Conservation (phyloP, 2,797 vertebrate species). For the Emys orbicularis region DNA sequence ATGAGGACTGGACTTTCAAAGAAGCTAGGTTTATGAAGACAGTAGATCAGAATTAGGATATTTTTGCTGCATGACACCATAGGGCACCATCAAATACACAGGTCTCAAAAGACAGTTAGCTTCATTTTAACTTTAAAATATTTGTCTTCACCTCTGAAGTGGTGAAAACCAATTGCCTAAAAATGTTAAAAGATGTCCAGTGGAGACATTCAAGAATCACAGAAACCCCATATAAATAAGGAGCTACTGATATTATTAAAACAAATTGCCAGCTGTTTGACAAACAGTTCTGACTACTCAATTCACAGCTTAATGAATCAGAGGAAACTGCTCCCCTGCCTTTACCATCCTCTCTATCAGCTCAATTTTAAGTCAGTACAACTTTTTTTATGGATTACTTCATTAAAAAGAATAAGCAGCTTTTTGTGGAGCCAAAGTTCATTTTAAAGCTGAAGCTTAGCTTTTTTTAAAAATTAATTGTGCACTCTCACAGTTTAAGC, state of each 20-base stretch:
- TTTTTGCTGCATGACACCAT: background rate
- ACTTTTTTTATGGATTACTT: background rate
- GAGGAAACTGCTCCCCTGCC: background rate
- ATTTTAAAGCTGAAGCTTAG: background rate
- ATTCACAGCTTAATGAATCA: slow-evolving; percentile 22
- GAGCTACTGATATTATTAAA: background rate
- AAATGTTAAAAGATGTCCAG: background rate
- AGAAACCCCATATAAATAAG: background rate
- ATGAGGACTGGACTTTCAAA: background rate
- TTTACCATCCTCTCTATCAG: background rate
- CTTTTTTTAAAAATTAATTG: background rate
- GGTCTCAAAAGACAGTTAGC: background rate
- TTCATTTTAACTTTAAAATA: background rate
- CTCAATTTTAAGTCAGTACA: background rate
- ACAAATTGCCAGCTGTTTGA: background rate
- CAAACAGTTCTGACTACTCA: slow-evolving; percentile 13
- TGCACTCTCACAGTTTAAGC: background rate
- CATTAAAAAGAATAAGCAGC: slow-evolving; percentile 17
- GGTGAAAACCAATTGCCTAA: background rate
- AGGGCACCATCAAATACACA: too few relatives aligned
- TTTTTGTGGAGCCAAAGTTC: background rate
- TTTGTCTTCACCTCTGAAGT: background rate
- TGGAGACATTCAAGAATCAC: background rate
- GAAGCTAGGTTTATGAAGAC: background rate
- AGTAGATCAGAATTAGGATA: background rate